Evolutionary conservation across 2,888 invertebrate genomes (phyloP), one percentile per base, ranked within the genome.

Genomic region (Venustoraphidia nigricollis): DNA sequence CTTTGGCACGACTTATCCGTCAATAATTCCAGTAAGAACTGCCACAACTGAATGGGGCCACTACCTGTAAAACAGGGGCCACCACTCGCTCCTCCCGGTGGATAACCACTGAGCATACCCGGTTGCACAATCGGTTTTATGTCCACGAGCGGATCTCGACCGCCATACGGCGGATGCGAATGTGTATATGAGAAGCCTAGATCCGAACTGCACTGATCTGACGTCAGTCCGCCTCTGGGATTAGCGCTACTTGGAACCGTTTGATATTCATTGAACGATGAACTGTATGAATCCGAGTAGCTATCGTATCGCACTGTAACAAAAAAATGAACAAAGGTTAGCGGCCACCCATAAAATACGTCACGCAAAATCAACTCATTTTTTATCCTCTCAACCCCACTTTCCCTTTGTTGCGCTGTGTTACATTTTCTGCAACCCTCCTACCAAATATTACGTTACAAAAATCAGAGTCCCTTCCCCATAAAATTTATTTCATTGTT

Each of bases 21-120:
- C 58, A 96, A 74, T 54, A 95, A 77, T 70, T 96, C 95, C 58
- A 96, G 71, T 52, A 96, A 73, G 69, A 96, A 96, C 71, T 96
- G 96, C 96, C 96, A 97, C 64, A 97, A 71, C 67, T 97, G 96
- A 61, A 97, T 96, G 44, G 96, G 96, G 3, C 96, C 96, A 53
- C 91, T 91, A 56, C 91, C 91, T 66, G 82, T 73, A 67, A 81
- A 78, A 59, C 77, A 77, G 45, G 77, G 77, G 53, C 77, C 76
- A 9, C 75, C 73, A 51, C 51, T 45, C 44, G 52, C 44, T 70
- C 62, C 51, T 65, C 71, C 63, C 66, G 71, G 67, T 65, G 74
- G 61, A 55, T 73, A 73, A 14, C 69, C 71, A 44, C 74, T 69
- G 48, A 79, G 69, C 62, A 77, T 73, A 37, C 72, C 70, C 63